Conservation (phyloP, 2,113 vertebrate genomes). For the Grantiella picta region DNA sequence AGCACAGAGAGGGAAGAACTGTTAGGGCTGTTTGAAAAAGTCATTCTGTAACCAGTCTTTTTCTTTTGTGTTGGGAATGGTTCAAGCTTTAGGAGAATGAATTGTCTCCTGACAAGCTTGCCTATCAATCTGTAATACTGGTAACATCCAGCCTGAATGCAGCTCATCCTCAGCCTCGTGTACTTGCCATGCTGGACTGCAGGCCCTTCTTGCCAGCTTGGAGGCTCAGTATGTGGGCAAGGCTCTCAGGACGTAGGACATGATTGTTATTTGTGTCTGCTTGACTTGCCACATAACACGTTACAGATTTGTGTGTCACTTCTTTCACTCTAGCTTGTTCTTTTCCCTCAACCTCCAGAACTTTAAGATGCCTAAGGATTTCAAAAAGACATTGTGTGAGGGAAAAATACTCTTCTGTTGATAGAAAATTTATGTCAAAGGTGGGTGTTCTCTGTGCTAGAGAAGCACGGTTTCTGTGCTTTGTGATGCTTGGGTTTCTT, state of each 20-base stretch:
- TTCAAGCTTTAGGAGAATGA: neutral
- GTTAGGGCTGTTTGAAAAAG: neutral
- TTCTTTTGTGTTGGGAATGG: neutral
- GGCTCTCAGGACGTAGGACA: neutral
- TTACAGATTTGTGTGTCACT: neutral
- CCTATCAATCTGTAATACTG: neutral
- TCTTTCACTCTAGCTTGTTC: neutral
- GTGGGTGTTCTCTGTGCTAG: neutral
- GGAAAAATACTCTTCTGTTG: neutral
- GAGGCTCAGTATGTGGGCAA: neutral
- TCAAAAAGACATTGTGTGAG: neutral
- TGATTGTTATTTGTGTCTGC: neutral
- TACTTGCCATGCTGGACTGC: neutral
- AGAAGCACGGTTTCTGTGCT: neutral
- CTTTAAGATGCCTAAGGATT: neutral
- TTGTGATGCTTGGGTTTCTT: neutral
- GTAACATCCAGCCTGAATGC: neutral
- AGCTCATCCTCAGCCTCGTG: neutral
- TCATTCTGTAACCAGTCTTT: neutral
- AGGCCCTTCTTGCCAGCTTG: neutral
- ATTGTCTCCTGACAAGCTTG: neutral
- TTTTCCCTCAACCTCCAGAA: neutral
- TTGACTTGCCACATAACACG: accelerated
- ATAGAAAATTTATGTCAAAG: neutral
- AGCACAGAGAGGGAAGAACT: neutral